phyloP scores from a whole-genome alignment of 2,113 vertebrate genomes.

The Crotalus horridus region DNA sequence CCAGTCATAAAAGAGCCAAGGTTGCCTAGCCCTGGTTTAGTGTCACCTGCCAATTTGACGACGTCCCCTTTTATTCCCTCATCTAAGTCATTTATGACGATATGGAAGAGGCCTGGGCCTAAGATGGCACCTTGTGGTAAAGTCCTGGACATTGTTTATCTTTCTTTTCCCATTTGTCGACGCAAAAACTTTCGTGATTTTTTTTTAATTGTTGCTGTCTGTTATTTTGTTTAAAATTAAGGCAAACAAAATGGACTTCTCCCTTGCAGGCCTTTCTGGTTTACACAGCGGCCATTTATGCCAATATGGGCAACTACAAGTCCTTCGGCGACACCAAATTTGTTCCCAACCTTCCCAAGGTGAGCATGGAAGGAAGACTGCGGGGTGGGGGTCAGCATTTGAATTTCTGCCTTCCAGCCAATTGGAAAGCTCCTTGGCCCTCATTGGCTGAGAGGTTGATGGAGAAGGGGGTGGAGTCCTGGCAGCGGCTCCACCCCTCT shows the following conservation, averaged over 20 bases:
- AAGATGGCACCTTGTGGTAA: background rate
- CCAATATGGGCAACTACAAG: constrained; percentile 96
- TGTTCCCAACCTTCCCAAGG: constrained; percentile 86
- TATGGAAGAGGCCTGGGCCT: background rate
- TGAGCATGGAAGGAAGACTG: constrained; percentile 41
- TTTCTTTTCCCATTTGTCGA: background rate
- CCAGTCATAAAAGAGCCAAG: no score
- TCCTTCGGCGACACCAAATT: constrained; percentile 94
- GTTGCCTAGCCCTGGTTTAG: background rate
- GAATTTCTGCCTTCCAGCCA: background rate
- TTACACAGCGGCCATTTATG: constrained; percentile 85
- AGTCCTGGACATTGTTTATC: background rate
- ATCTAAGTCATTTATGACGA: background rate
- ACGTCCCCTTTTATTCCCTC: background rate
- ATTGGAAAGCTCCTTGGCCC: background rate
- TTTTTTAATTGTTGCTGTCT: no score
- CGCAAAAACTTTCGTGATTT: no score
- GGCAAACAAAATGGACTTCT: background rate
- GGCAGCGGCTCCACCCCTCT: background rate
- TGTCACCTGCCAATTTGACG: background rate
- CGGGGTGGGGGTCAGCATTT: background rate
- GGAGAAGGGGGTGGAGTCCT: background rate
- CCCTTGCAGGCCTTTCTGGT: constrained; percentile 82
- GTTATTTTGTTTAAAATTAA: background rate
- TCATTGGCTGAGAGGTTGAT: background rate